Base-by-base conservation (phyloP, 1,140 invertebrate species). In the Lamellibrachia luymesi region DNA sequence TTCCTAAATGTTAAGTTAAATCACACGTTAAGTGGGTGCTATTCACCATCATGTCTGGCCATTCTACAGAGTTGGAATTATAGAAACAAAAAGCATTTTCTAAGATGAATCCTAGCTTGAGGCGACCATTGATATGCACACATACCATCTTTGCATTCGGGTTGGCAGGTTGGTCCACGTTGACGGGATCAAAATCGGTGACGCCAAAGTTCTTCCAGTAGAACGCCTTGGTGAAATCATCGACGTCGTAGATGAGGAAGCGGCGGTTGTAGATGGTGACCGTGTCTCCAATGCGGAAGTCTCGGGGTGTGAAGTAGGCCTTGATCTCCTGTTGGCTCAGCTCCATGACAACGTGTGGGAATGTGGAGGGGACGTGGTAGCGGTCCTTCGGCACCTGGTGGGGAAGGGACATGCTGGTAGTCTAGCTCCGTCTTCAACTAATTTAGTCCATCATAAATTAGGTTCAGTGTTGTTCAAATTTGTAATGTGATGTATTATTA, bases 181-280 rank as follows among this genome's bases (percentile, higher is more conserved):
- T 94, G 90, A 95, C 93, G 50, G 95, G 80, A 91, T 92, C 25
- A 95, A 96, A 95, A 95, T 97, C 93, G 89, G 94, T 94, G 94
- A 95, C 92, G 93, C 95, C 94, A 96, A 94, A 95, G 95, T 96
- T 97, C 50, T 97, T 97, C 93, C 97, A 97, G 95, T 98, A 98
- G 95, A 98, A 98, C 93, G 97, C 97, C 95, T 98, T 97, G 0
- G 98, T 98, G 94, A 97, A 98, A 2, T 96, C 93, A 94, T 98
- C 98, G 94, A 98, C 98, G 95, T 98, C 97, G 92, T 97, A 97
- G 4, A 98, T 95, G 2, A 98, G 96, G 95, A 98, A 98, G 90
- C 97, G 96, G 90, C 98, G 97, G 2, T 98, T 98, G 38, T 98
- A 98, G 49, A 98, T 97, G 94, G 98, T 97, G 1, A 98, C 95